phyloP scores from a whole-genome alignment of 2,888 invertebrate species.

The Theristus sp. region DNA sequence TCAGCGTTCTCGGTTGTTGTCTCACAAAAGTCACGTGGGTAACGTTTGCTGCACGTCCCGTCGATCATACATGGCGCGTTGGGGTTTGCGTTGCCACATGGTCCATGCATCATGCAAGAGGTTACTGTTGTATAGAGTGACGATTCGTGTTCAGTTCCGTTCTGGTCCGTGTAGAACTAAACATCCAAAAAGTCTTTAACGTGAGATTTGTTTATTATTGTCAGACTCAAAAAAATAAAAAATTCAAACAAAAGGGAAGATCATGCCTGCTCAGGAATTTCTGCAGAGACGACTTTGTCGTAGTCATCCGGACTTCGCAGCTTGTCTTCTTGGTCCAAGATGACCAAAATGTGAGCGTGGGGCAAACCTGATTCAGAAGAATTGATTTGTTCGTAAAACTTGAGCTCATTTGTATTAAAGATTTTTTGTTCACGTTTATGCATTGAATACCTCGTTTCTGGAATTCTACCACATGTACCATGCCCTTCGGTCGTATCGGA shows the following conservation, averaged over 20 bases:
- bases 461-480: neutral
- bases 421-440: too few relatives aligned
- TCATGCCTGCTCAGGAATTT: neutral
- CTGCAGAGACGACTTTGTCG: neutral
- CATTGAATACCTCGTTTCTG: neutral
- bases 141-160: neutral
- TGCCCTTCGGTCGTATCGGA: neutral
- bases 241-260: too few relatives aligned
- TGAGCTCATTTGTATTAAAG: too few relatives aligned
- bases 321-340: neutral
- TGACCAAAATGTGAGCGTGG: neutral
- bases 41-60: conserved; percentile 13
- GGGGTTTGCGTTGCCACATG: conserved; percentile 13
- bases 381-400: too few relatives aligned
- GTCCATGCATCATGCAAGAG: conserved; percentile 17
- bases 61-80: conserved; percentile 13
- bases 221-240: too few relatives aligned
- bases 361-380: neutral
- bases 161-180: neutral
- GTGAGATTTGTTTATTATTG: too few relatives aligned
- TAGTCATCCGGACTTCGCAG: neutral
- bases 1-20: neutral
- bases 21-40: conserved; percentile 13
- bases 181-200: too few relatives aligned
- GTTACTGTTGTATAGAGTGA: neutral